A percentile compares a stretch with the other conserved stretches of the same genome.
These are phyloP conservation scores for Ctenosaura bakeri DNA, from an alignment of 2,797 vertebrate genomes.

Conservation along the genomic window DNA sequence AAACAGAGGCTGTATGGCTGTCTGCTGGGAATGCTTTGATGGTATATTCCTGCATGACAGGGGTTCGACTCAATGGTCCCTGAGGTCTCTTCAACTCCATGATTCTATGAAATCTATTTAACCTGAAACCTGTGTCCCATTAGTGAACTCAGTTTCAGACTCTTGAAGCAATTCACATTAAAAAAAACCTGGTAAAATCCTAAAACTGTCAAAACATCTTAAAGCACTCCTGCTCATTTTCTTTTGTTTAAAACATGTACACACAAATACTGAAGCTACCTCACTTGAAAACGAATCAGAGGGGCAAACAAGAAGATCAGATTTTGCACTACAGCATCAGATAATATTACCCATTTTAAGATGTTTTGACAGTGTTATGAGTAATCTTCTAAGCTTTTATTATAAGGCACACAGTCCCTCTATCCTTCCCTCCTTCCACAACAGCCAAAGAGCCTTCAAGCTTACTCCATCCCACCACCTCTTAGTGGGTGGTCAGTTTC, in stretches of 20 bases:
- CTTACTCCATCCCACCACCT: background rate
- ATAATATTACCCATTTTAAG: background rate
- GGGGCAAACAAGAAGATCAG: background rate
- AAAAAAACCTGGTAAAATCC: background rate
- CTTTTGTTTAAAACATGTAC: background rate
- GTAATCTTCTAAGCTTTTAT: background rate
- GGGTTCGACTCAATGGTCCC: too few species aligned
- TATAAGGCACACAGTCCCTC: background rate
- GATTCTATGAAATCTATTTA: too few species aligned
- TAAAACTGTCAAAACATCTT: background rate
- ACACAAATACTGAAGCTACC: background rate
- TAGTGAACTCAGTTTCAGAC: too few species aligned
- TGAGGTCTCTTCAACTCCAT: too few species aligned
- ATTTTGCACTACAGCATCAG: background rate
- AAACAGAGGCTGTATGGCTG: too few species aligned
- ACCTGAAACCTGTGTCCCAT: background rate
- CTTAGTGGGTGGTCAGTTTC: slow-evolving; percentile 32
- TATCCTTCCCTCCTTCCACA: background rate
- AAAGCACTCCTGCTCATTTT: background rate
- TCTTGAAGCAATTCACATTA: background rate
- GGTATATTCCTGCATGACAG: too few species aligned
- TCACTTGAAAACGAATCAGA: background rate
- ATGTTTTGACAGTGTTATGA: background rate
- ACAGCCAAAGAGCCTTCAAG: background rate
- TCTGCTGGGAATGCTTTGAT: too few species aligned